These are phyloP conservation scores for Andricus quercusramuli DNA, from an alignment of 2,888 invertebrate species.

Conservation along the genomic window DNA sequence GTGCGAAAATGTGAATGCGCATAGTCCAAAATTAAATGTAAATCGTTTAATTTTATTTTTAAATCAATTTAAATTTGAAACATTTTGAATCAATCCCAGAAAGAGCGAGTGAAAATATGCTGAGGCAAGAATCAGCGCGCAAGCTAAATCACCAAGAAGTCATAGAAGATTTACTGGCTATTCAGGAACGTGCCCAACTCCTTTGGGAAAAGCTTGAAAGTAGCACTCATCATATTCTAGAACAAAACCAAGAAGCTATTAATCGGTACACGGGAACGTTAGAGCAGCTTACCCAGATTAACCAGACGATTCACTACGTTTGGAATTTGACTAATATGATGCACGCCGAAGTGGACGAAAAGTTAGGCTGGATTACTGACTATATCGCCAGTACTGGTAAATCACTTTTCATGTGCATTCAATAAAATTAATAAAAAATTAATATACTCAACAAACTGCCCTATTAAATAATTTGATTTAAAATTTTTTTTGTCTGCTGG, in stretches of 20 bases:
- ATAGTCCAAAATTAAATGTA: neutral
- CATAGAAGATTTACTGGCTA: constrained; percentile 80
- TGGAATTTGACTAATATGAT: constrained; percentile 71
- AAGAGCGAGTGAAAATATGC: constrained; percentile 79
- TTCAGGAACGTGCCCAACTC: constrained; percentile 80
- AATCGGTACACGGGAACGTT: constrained; percentile 80
- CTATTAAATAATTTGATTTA: neutral
- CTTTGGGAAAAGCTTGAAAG: constrained; percentile 81
- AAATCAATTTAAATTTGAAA: constrained; percentile 28
- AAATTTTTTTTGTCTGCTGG: too few species aligned
- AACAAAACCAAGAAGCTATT: constrained; percentile 79
- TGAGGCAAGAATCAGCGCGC: constrained; percentile 79
- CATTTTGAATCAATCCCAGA: constrained; percentile 70
- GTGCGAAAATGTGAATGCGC: too few species aligned
- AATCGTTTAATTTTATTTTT: neutral
- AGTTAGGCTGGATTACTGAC: constrained; percentile 73
- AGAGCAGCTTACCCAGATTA: constrained; percentile 80
- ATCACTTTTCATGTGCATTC: constrained; percentile 1
- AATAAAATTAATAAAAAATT: constrained; percentile 9
- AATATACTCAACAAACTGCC: constrained; percentile 14
- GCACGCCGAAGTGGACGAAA: constrained; percentile 71
- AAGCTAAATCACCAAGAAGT: constrained; percentile 81
- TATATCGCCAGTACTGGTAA: constrained; percentile 74
- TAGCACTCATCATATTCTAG: constrained; percentile 76
- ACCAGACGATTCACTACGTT: constrained; percentile 79